Evolutionary conservation across 37 sponge, comb jelly and placozoan genomes (phyloP).

Genomic region (Oscarella lobularis): DNA sequence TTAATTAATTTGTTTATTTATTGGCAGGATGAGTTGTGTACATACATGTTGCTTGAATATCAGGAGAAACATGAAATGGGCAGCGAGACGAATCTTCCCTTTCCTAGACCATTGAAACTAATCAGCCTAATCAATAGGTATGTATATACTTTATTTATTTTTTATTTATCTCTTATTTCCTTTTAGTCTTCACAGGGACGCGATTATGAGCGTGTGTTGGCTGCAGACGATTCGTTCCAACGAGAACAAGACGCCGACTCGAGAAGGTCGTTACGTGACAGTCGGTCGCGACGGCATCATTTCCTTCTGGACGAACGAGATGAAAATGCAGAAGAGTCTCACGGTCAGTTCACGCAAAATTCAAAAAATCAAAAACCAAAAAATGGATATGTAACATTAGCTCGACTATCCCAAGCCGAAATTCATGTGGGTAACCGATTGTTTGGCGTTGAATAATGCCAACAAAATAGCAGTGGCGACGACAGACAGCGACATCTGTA

Average conservation of each 20-base stretch:
- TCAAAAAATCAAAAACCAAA: not conserved
- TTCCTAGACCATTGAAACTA: slow-evolving; percentile 58
- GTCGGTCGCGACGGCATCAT: slow-evolving; percentile 58
- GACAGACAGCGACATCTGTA: slow-evolving; percentile 62
- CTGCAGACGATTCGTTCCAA: slow-evolving; percentile 13
- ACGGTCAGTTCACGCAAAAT: slow-evolving; percentile 24
- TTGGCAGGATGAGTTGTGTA: slow-evolving; percentile 88
- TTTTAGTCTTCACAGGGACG: slow-evolving; percentile 30
- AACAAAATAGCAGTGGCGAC: slow-evolving; percentile 58
- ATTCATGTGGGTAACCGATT: slow-evolving; percentile 53
- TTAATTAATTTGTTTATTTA: not conserved
- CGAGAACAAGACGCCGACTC: not conserved
- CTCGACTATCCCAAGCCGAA: not conserved
- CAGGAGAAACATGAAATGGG: slow-evolving; percentile 80
- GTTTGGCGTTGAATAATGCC: slow-evolving; percentile 55
- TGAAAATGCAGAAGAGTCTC: slow-evolving; percentile 40
- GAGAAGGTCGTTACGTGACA: slow-evolving; percentile 55
- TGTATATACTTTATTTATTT: too few relatives aligned
- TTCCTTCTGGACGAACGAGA: slow-evolving; percentile 70
- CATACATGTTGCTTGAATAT: slow-evolving; percentile 87
- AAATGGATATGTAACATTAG: not conserved
- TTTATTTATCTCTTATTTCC: too few relatives aligned
- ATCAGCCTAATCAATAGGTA: too few relatives aligned
- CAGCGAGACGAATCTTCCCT: slow-evolving; percentile 47
- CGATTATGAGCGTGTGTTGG: slow-evolving; percentile 22